Evolutionary conservation across 2,888 invertebrate species (phyloP), one percentile per base, ranked within the genome.

Genomic region (Lasioglossum malachurum): DNA sequence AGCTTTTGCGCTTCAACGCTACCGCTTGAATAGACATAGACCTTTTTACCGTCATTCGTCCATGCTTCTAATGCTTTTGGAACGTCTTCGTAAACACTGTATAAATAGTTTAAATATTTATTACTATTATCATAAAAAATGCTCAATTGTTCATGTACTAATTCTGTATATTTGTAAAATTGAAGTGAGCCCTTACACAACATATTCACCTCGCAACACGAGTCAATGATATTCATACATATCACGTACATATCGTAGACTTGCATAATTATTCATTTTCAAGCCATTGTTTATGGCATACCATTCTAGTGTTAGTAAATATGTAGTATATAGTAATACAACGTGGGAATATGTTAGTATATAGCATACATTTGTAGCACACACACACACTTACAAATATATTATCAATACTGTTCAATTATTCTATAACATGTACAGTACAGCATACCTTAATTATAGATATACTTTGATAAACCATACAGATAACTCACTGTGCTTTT

Each of bases 21-120:
- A 74, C 99, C 99, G 44, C 99, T 99, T 0, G 99, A 99, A 95
- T 98, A 99, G 86, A 99, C 97, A 94, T 97, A 98, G 75, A 99
- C 96, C 88, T 96, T 96, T 57, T 97, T 96, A 44, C 97, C 97
- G 23, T 96, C 95, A 5, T 96, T 96, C 4, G 96, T 96, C 97
- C 99, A 98, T 84, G 96, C 95, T 93, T 97, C 96, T 74, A 99
- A 96, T 1, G 97, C 97, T 27, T 96, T 96, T 0, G 97, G 96
- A 0, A 99, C 99, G 95, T 99, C 99, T 16, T 97, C 97, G 94
- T 97, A 99, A 46, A 99, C 96, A 95, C 99, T 99, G 79, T 38
- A 80, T n/a, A 79, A 84, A 87, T 72, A 79, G 82, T 53, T 74
- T 1, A n/a, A n/a, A n/a, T n/a, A 80, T 44, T 60, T 44, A 60